A percentile compares a stretch with the other conserved stretches of the same genome.
phyloP scores from a whole-genome alignment of 2,888 invertebrate species.

The Yponomeuta sedellus region DNA sequence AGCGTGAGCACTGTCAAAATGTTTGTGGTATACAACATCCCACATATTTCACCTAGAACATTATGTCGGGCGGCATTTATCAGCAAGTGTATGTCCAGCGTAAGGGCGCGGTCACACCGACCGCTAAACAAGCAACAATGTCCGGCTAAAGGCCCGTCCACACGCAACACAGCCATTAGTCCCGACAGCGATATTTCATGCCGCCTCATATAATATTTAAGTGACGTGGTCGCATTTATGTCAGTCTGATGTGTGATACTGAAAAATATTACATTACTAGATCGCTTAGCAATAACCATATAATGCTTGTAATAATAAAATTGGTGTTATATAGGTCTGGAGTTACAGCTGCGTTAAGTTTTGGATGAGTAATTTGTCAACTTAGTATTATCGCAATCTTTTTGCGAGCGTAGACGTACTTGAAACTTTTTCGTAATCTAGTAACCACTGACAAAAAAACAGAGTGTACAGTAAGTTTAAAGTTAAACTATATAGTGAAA shows the following conservation, averaged over 20 bases:
- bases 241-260: background rate
- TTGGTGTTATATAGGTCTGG: background rate
- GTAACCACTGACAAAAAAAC: too few relatives aligned
- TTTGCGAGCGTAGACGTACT: too few relatives aligned
- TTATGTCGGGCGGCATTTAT: background rate
- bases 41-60: background rate
- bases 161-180: slow-evolving; percentile 64
- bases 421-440: too few relatives aligned
- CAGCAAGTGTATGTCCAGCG: background rate
- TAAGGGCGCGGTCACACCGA: slow-evolving; percentile 2
- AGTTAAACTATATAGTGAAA: too few relatives aligned
- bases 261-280: slow-evolving; percentile 11
- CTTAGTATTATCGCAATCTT: too few relatives aligned
- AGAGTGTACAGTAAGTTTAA: too few relatives aligned
- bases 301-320: background rate
- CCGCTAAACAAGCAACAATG: background rate
- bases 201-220: slow-evolving; percentile 8
- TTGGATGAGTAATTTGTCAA: too few relatives aligned
- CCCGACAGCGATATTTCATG: slow-evolving; percentile 19
- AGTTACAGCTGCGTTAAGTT: too few relatives aligned
- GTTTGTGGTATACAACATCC: background rate
- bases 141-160: background rate
- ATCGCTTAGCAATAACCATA: background rate
- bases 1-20: background rate
- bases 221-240: slow-evolving; percentile 9